phyloP scores from a whole-genome alignment of 2,797 vertebrate species.

The Eupleurogrammus muticus region DNA sequence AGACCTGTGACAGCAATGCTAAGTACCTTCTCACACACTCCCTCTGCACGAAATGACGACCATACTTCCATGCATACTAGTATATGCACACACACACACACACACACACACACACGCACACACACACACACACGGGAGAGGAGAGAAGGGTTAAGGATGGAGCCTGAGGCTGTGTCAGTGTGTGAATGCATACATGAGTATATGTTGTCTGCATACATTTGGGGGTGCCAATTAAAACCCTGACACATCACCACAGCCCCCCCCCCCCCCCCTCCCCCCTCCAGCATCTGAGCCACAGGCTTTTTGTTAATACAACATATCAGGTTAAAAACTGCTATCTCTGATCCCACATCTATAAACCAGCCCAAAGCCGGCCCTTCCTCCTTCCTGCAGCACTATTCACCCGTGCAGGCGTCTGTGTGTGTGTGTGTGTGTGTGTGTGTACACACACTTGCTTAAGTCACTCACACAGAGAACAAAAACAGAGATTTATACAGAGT shows the following conservation, averaged over 20 bases:
- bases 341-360: conserved; percentile 33
- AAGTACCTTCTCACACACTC: no score
- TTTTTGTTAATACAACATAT: conserved; percentile 47
- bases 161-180: conserved; percentile 30
- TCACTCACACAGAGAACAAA: conserved; percentile 18
- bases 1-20: no score
- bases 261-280: not conserved
- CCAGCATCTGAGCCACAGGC: conserved; percentile 46
- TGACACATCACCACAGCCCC: conserved; percentile 37
- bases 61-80: not conserved
- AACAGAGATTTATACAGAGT: conserved; percentile 32
- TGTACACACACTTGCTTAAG: conserved; percentile 17
- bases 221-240: conserved; percentile 57
- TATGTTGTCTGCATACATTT: conserved; percentile 48
- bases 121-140: conserved; percentile 2
- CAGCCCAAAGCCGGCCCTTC: conserved; percentile 17
- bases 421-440: no score
- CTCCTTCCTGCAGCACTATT: not conserved
- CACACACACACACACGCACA: no score
- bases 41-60: no score
- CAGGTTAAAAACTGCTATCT: conserved; percentile 36
- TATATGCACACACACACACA: not conserved
- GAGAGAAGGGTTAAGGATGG: conserved; percentile 15
- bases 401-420: no score
- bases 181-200: conserved; percentile 34